Evolutionary conservation across 2,113 vertebrate species (phyloP), one percentile per base, ranked within the genome.

Genomic region (Eleginops maclovinus): DNA sequence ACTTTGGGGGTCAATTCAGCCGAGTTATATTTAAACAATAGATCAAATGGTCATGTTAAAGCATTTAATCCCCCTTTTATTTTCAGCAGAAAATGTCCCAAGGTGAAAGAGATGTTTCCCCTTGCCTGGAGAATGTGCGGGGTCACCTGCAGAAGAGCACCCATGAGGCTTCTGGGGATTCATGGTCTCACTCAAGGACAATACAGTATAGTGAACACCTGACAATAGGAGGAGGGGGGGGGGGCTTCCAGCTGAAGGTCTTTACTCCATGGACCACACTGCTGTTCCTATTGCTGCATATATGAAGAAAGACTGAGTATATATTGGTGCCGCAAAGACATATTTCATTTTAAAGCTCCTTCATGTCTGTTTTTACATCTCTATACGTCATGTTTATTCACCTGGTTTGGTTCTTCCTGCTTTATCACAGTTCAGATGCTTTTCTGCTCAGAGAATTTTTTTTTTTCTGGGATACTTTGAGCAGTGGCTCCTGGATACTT

Each of bases 141-240:
- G 75, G 61, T 74, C 50, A 49, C 36, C 62, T 73, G 43, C 53
- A 77, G 43, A 68, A 21, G 36, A 64, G 22, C 43, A 24, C 53
- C 44, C 56, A 59, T 49, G 50, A 69, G 13, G 64, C 22, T 41
- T 10, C 5, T 36, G n/a, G 16, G 66, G 40, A 65, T 26, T 22
- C 56, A 54, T 26, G 55, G 67, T 54, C 63, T 41, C 56, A 59
- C 72, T 76, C 81, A 83, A 87, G 81, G 72, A 81, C 79, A 77
- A 63, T 26, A 67, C 11, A 65, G 22, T 28, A 70, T 64, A 75
- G 26, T 56, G 44, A 69, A 60, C 43, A 50, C 13, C 56, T 60
- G 16, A 72, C 6, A 41, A 21, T 51, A 41, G 6, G 58, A 8
- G 36, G 7, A 22, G 43, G 68, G 36, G 0, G 28, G 28, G 28